Evolutionary conservation across 2,888 invertebrate genomes (phyloP), one percentile per base, ranked within the genome.

Genomic region (Hyposoter didymator): DNA sequence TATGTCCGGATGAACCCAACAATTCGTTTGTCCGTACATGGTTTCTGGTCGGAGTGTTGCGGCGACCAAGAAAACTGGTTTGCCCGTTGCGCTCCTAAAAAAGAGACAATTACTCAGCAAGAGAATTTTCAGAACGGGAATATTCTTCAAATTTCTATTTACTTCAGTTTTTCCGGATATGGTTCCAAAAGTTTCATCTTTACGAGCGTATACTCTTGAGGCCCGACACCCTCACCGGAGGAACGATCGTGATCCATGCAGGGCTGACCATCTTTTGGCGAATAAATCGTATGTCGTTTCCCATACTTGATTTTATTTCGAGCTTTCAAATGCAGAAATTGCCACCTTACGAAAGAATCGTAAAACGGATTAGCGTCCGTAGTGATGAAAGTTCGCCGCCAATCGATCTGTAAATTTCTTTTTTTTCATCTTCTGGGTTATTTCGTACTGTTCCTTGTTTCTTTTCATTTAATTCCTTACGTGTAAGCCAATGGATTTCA

Each of bases 11-110:
- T 97, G 97, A 4, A 99, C 94, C 99, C 99, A 99, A 93, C 99
- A 99, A 93, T 99, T 99, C 0, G 99, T 99, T 95, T 99, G 99
- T 0, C 99, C 99, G 92, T 99, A 99, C 99, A 99, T 99, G 0
- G 99, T 99, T 95, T 99, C 99, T 0, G 99, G 99, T 84, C 99
- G 95, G n/a, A 99, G 95, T 6, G 99, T 99, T 10, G 99, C 99
- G 22, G 99, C 99, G 14, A 99, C 99, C 85, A 99, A 95, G 93
- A 95, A 98, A n/a, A 98, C 95, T 84, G 95, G 93, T 95, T 70
- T 90, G 4, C 94, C 94, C 88, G 94, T 91, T 87, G 95, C 94
- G 67, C 93, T 85, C 85, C 96, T 96, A 89, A 84, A 94, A 94
- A 14, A 12, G 0, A 35, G 52, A 45, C n/a, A 7, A 43, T 39